Evolutionary conservation across 2,797 vertebrate species (phyloP).

Genomic region (Allenopithecus nigroviridis): DNA sequence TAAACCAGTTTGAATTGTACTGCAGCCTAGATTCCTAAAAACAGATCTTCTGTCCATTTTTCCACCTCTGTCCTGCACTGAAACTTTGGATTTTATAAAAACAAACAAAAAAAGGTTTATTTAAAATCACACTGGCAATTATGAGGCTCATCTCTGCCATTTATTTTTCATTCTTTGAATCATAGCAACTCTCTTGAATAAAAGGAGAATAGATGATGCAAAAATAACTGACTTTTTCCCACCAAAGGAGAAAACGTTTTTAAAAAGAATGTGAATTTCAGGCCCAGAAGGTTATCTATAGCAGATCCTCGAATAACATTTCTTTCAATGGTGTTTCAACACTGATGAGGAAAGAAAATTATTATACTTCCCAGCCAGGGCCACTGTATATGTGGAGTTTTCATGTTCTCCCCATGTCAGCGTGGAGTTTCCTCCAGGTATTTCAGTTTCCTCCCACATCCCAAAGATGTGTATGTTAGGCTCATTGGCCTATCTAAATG

Average conservation of each 20-base stretch:
- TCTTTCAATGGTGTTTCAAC: background rate
- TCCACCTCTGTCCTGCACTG: background rate
- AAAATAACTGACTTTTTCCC: background rate
- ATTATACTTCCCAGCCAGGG: background rate
- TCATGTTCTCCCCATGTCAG: background rate
- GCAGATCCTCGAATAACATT: background rate
- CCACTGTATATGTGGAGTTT: background rate
- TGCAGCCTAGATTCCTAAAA: background rate
- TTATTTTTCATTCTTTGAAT: background rate
- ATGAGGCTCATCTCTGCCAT: background rate
- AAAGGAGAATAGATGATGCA: background rate
- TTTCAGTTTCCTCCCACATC: background rate
- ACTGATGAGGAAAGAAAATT: background rate
- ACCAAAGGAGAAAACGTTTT: background rate
- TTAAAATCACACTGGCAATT: background rate
- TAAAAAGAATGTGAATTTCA: background rate
- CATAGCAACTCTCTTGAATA: background rate
- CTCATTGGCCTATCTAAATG: background rate
- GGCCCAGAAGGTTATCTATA: background rate
- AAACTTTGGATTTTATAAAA: conserved; percentile 8
- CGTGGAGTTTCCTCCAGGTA: background rate
- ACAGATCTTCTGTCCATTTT: background rate
- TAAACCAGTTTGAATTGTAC: background rate
- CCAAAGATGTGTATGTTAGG: background rate
- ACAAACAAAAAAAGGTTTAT: background rate